Evolutionary conservation across 1,140 invertebrate genomes (phyloP).

Genomic region (Zaprionus nigranus): DNA sequence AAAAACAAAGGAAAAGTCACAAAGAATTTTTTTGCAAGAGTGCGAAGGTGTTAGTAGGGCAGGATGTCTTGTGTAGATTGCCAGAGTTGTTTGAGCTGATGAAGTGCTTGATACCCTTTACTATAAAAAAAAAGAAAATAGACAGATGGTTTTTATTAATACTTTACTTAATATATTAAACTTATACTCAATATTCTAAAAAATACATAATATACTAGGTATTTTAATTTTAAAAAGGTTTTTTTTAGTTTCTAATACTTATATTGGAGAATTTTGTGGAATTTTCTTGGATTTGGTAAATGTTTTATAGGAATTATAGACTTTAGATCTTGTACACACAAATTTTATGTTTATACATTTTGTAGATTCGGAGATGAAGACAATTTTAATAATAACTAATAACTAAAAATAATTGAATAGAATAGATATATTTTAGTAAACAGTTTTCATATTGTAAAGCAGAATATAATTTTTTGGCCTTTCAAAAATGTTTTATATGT

Average conservation of each 20-base stretch:
- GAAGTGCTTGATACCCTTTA: background rate
- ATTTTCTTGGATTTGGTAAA: background rate
- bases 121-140: background rate
- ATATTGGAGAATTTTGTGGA: background rate
- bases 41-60: background rate
- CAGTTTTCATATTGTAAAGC: background rate
- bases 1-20: conserved; percentile 10
- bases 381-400: background rate
- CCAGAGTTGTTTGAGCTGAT: background rate
- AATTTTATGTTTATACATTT: background rate
- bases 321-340: background rate
- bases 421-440: too few relatives aligned
- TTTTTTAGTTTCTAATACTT: background rate
- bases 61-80: background rate
- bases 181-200: too few relatives aligned
- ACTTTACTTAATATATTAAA: too few relatives aligned
- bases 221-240: background rate
- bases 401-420: too few relatives aligned
- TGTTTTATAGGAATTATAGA: background rate
- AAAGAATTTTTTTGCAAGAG: background rate
- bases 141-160: too few relatives aligned
- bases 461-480: background rate
- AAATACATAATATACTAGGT: too few relatives aligned
- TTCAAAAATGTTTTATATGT: background rate
- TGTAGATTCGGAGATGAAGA: background rate